Evolutionary conservation across 2,113 vertebrate genomes (phyloP), one percentile per base, ranked within the genome.

Genomic region (Silurus asotus): DNA sequence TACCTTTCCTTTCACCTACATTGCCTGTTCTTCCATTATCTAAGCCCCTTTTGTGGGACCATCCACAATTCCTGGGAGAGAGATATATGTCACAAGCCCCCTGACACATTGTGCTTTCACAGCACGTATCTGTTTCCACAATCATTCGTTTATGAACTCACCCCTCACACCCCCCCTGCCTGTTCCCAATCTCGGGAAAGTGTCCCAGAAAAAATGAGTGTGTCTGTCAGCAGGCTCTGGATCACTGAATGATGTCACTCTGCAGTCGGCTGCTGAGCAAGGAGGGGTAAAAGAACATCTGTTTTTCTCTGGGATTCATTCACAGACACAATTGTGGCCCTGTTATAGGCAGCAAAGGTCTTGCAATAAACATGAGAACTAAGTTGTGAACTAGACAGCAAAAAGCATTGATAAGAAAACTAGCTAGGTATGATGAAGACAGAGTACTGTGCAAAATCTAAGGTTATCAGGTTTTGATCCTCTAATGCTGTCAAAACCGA

Each of bases 241-340:
- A 75, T 67, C 61, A 70, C 62, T 84, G 78, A 84, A 85, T 89
- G 88, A 89, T 87, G 85, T 87, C 88, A 84, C 17, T 67, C 61
- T 51, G 64, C 64, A 49, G 81, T 74, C 61, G 81, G 84, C 75
- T 81, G 65, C 58, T 28, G 56, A 82, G 76, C 75, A 64, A 17
- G 61, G 61, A 65, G 78, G 86, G 37, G 64, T 85, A 85, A 85
- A 86, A 70, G 80, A 82, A 89, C 88, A 89, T 89, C 85, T 89
- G 88, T 77, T 89, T 79, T 25, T 8, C 75, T 82, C 85, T 88
- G 37, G 19, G 17, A 8, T 69, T 58, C 37, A 56, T 70, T 70
- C 51, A 81, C 11, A 55, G 55, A 69, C 10, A 55, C 28, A 87
- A 59, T 37, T 14, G 37, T 75, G 83, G 75, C 61, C 61, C 55